Conservation (phyloP, 2,888 invertebrate genomes). For the Euzophera pinguis region DNA sequence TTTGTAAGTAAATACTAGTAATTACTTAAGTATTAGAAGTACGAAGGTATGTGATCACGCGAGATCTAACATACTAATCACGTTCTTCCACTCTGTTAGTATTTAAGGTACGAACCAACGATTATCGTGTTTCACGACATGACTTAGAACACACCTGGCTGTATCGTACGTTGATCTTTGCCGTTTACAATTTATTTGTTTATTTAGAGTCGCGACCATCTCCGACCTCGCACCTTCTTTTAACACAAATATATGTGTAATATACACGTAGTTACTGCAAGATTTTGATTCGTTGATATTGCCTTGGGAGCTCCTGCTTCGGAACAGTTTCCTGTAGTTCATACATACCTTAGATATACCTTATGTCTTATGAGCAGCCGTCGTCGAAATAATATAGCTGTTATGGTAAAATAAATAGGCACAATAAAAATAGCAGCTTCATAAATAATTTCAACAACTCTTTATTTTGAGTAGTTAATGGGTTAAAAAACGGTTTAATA, state of each 20-base stretch:
- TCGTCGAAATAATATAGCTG: no score
- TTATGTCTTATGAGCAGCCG: no score
- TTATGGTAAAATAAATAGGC: not conserved
- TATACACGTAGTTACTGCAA: no score
- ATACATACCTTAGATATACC: no score
- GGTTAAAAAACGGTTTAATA: not conserved
- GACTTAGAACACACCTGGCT: slow-evolving; percentile 22
- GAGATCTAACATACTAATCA: not conserved
- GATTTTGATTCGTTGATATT: no score
- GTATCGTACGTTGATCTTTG: slow-evolving; percentile 24
- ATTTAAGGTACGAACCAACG: not conserved
- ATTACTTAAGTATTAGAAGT: not conserved
- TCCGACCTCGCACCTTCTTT: not conserved
- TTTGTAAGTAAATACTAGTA: no score
- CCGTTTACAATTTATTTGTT: not conserved
- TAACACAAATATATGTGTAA: no score
- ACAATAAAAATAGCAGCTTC: slow-evolving; percentile 1
- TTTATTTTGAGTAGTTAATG: no score
- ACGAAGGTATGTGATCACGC: not conserved
- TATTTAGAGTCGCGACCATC: not conserved
- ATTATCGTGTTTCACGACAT: slow-evolving; percentile 17
- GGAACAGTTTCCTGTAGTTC: no score
- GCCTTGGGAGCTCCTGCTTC: no score
- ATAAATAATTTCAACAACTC: not conserved
- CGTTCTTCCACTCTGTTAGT: not conserved